Evolutionary conservation across 2,113 vertebrate genomes (phyloP).

Genomic region (Thymallus thymallus): DNA sequence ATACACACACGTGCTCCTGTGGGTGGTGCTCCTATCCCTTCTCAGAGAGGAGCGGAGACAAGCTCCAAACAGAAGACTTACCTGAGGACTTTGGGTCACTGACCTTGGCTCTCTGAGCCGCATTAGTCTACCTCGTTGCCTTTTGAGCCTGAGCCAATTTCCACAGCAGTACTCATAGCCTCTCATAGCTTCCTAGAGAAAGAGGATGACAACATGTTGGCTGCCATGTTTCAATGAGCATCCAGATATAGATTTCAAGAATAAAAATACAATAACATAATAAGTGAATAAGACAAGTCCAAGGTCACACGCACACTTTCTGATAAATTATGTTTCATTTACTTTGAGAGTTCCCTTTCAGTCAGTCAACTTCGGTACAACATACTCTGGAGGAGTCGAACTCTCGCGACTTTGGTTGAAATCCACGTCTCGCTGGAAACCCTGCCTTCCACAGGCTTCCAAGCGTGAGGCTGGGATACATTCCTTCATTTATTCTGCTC

Average conservation of each 20-base stretch:
- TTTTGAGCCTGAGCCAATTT: slow-evolving; percentile 20
- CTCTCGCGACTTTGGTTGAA: too few relatives aligned
- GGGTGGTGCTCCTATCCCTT: slow-evolving; percentile 9
- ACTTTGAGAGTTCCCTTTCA: too few relatives aligned
- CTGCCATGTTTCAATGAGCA: background rate
- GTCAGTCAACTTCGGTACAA: too few relatives aligned
- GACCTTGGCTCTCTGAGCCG: too few relatives aligned
- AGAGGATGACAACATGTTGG: background rate
- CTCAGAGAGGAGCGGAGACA: background rate
- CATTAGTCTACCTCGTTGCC: slow-evolving; percentile 17
- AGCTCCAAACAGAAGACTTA: slow-evolving; percentile 1
- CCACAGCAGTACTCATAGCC: background rate
- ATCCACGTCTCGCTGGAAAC: too few relatives aligned
- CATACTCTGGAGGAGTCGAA: too few relatives aligned
- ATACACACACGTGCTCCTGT: too few relatives aligned
- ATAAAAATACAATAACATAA: background rate
- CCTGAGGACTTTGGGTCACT: background rate
- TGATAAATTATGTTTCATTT: too few relatives aligned
- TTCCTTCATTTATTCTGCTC: too few relatives aligned
- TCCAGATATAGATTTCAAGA: background rate
- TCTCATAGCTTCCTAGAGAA: too few relatives aligned
- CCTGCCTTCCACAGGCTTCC: too few relatives aligned
- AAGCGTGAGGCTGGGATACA: too few relatives aligned
- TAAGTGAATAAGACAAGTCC: background rate
- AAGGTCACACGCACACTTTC: background rate